These are phyloP conservation scores for Apamea crenata DNA, from an alignment of 2,888 invertebrate species.

Conservation along the genomic window DNA sequence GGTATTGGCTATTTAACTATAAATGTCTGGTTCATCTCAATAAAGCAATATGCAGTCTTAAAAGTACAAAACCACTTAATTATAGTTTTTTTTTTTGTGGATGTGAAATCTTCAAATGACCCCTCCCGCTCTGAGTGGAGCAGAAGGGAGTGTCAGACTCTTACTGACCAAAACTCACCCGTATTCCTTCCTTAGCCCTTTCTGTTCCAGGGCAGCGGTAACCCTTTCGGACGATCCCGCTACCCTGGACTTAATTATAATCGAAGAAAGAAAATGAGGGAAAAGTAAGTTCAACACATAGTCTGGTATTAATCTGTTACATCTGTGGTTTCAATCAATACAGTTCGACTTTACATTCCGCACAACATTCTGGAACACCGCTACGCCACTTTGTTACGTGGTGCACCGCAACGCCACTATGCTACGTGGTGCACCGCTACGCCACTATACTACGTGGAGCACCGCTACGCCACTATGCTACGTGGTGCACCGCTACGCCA, in stretches of 20 bases:
- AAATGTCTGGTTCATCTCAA: background rate
- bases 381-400: no score
- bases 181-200: no score
- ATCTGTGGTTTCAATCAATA: background rate
- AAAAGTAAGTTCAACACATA: background rate
- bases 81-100: no score
- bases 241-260: no score
- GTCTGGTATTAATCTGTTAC: background rate
- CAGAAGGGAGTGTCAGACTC: no score
- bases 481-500: background rate
- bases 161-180: no score
- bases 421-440: background rate
- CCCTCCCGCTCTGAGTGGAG: no score
- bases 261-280: background rate
- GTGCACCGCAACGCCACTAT: background rate
- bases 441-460: background rate
- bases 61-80: background rate
- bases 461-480: background rate
- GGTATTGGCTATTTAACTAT: background rate
- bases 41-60: background rate
- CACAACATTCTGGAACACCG: background rate
- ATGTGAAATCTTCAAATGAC: no score
- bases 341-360: background rate
- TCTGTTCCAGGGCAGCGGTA: no score
- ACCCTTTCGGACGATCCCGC: no score